Base-by-base conservation (phyloP, 2,797 vertebrate species). In the Champsocephalus gunnari region DNA sequence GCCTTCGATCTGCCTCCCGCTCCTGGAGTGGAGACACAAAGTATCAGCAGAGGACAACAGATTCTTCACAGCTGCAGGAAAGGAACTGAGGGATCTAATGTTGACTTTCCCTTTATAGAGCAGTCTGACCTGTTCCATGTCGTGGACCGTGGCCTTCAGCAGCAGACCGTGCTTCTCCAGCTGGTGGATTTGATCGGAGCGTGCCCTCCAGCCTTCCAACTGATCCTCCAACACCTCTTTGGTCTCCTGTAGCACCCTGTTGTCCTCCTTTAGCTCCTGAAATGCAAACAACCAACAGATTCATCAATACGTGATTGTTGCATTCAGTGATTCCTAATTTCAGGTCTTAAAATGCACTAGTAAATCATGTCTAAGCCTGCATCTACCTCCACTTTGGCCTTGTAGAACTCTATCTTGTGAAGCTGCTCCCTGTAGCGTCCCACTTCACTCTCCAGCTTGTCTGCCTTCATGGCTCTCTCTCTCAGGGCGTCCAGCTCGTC, bases 221-320 rank as follows among this genome's bases (percentile, higher is more conserved):
- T 98, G 97, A 84, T 98, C 97, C 87, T 98, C 96, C 87, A 98
- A 87, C 94, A 98, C 96, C 13, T 96, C 96, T 93, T 98, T 98
- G 90, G 97, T 98, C 94, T 98, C 97, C 79, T 97, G 92, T 72
- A 98, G 93, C 75, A 98, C 96, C 84, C 96, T 96, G 95, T 98
- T 98, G 91, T 98, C 97, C 92, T 98, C 97, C 88, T 97, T 97
- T 81, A 98, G 88, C 81, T 98, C 97, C 97, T 98, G 60, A 81
- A 47, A 81, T 9, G 50, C 70, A 67, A 16, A 73, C 4, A 13
- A 19, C 0, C 58, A 7, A 43, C 11, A 9, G 1, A 66, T n/a
- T 56, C 0, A 43, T 19, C 1, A 57, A 54, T 12, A 49, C 49
- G 8, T 44, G 17, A 69, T 21, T 49, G 24, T 24, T 49, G 13